Evolutionary conservation across 2,797 vertebrate species (phyloP).

Genomic region (Sebastiscus albofasciatus): DNA sequence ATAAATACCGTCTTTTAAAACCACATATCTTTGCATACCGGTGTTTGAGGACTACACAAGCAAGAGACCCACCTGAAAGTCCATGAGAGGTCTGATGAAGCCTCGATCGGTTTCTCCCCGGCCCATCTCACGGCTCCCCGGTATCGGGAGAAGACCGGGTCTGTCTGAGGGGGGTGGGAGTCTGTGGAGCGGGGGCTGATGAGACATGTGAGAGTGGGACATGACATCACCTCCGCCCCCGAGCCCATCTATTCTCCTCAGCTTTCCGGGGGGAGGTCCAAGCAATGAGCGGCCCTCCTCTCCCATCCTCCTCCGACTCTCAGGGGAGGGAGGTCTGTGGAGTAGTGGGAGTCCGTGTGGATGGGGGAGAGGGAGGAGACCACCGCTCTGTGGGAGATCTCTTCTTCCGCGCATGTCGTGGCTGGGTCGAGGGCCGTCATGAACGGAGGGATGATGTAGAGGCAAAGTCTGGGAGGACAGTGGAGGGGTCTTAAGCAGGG

Average conservation of each 20-base stretch:
- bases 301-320: conserved; percentile 64
- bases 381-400: conserved; percentile 40
- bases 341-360: conserved; percentile 37
- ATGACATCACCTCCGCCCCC: conserved; percentile 37
- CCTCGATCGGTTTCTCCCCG: conserved; percentile 81
- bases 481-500: conserved; percentile 62
- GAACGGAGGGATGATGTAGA: conserved; percentile 53
- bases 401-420: conserved; percentile 69
- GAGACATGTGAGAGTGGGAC: conserved; percentile 59
- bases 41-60: neutral
- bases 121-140: conserved; percentile 61
- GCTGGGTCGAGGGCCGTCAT: conserved; percentile 54
- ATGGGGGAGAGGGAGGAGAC: conserved; percentile 56
- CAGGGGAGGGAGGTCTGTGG: conserved; percentile 60
- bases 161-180: conserved; percentile 57
- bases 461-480: conserved; percentile 50
- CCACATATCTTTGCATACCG: neutral
- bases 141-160: conserved; percentile 54
- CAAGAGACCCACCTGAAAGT: conserved; percentile 77
- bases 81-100: conserved; percentile 84
- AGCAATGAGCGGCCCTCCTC: conserved; percentile 69
- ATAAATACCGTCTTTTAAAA: neutral
- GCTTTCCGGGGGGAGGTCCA: conserved; percentile 71
- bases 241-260: conserved; percentile 67
- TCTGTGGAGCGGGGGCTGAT: conserved; percentile 66